A percentile compares a stretch with the other conserved stretches of the same genome.
Conservation (phyloP, 2,888 invertebrate genomes). For the Colletes collaris region DNA sequence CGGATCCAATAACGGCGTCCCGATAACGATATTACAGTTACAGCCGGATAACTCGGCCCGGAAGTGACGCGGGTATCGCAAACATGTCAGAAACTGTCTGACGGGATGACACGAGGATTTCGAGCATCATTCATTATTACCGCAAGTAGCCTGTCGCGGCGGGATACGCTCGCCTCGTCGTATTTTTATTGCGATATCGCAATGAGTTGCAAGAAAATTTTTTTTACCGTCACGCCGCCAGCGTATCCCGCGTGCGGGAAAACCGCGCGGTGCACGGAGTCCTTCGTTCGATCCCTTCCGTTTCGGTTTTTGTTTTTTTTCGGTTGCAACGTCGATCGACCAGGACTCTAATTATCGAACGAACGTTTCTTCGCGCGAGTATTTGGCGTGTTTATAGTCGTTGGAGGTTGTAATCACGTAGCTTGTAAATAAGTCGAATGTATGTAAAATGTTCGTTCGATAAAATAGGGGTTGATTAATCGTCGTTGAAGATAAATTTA, state of each 20-base stretch:
- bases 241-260: slow-evolving; percentile 30
- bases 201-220: slow-evolving; percentile 52
- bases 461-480: too few species aligned
- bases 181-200: slow-evolving; percentile 24
- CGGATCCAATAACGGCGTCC: background rate
- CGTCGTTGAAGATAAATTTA: too few species aligned
- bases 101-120: slow-evolving; percentile 44
- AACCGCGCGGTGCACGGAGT: background rate
- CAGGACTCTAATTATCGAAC: too few species aligned
- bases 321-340: too few species aligned
- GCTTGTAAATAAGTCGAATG: too few species aligned
- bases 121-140: slow-evolving; percentile 54
- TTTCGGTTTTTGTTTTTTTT: too few species aligned
- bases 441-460: too few species aligned
- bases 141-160: slow-evolving; percentile 42
- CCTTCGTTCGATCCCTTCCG: too few species aligned
- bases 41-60: slow-evolving; percentile 33
- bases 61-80: slow-evolving; percentile 40
- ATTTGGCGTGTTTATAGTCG: too few species aligned
- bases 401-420: too few species aligned
- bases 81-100: slow-evolving; percentile 42
- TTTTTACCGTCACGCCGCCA: slow-evolving; percentile 31
- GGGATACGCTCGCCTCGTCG: slow-evolving; percentile 13
- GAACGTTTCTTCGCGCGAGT: too few species aligned
- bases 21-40: slow-evolving; percentile 25